Evolutionary conservation across 2,888 invertebrate species (phyloP).

Genomic region (Sphecodes monilicornis): DNA sequence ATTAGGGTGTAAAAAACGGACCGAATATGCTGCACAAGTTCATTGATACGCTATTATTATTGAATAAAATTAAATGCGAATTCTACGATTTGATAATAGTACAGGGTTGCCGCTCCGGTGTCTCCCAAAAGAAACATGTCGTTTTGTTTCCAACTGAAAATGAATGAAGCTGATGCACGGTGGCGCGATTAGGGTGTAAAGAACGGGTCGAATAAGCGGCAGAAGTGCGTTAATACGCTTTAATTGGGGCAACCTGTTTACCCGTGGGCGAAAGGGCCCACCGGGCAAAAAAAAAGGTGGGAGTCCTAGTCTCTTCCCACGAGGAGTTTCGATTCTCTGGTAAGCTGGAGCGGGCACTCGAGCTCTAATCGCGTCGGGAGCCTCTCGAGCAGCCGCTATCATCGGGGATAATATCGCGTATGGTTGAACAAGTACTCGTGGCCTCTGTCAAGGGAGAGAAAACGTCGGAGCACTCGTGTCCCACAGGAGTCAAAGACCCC

Average conservation of each 20-base stretch:
- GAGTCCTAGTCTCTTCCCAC: conserved; percentile 58
- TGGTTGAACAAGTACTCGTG: conserved; percentile 68
- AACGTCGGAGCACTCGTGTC: conserved; percentile 59
- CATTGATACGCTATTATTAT: too few relatives aligned
- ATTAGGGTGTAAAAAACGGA: background rate
- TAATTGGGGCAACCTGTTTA: conserved; percentile 10
- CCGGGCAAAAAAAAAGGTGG: conserved; percentile 22
- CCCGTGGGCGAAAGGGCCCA: background rate
- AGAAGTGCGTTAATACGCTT: background rate
- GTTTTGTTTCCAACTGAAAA: background rate
- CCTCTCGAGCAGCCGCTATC: conserved; percentile 73
- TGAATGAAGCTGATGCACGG: background rate
- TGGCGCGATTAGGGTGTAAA: background rate
- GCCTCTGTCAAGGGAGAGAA: conserved; percentile 59
- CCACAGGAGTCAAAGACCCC: conserved; percentile 73
- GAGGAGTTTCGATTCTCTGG: conserved; percentile 51
- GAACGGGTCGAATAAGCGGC: background rate
- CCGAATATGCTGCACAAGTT: too few relatives aligned
- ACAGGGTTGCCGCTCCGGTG: background rate
- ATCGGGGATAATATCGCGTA: conserved; percentile 67
- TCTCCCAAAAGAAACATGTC: background rate
- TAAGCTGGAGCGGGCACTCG: conserved; percentile 49
- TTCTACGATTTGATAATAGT: too few relatives aligned
- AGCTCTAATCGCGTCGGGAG: conserved; percentile 61
- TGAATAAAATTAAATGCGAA: too few relatives aligned